These are phyloP conservation scores for Octomys mimax DNA, from an alignment of 2,797 vertebrate genomes.

Conservation along the genomic window DNA sequence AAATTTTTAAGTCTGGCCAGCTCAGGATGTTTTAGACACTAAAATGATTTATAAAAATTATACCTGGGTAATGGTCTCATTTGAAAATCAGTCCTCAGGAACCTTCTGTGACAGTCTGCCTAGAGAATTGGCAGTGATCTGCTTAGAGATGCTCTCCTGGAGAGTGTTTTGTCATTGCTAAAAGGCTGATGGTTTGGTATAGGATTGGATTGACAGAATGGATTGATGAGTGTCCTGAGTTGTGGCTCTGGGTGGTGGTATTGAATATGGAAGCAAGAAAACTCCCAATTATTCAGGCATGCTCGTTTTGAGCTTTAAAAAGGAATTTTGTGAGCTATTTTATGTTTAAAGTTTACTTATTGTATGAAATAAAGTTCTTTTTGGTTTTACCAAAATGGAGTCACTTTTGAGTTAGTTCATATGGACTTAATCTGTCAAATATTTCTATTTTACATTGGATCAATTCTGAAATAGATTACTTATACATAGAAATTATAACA, in stretches of 20 bases:
- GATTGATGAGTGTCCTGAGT: slow-evolving; percentile 81
- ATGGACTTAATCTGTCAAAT: slow-evolving; percentile 78
- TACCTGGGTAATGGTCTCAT: slow-evolving; percentile 83
- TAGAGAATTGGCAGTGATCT: slow-evolving; percentile 83
- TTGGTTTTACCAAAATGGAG: slow-evolving; percentile 76
- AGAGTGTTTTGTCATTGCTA: slow-evolving; percentile 82
- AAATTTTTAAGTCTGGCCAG: slow-evolving; percentile 75
- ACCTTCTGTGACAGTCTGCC: slow-evolving; percentile 85
- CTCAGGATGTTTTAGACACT: slow-evolving; percentile 75
- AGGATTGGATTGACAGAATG: slow-evolving; percentile 83
- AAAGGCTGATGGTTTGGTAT: slow-evolving; percentile 85
- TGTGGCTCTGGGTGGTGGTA: slow-evolving; percentile 83
- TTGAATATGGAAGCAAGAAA: slow-evolving; percentile 81
- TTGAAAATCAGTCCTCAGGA: slow-evolving; percentile 87
- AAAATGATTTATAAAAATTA: slow-evolving; percentile 78
- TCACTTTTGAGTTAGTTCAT: slow-evolving; percentile 82
- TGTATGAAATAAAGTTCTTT: slow-evolving; percentile 78
- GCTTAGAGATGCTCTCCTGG: slow-evolving; percentile 84
- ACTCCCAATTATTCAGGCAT: slow-evolving; percentile 64
- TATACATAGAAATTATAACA: slow-evolving; percentile 47
- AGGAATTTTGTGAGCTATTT: slow-evolving; percentile 78
- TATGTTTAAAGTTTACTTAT: slow-evolving; percentile 79
- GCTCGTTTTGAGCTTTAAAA: slow-evolving; percentile 81
- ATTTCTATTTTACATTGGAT: slow-evolving; percentile 86
- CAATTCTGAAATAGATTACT: slow-evolving; percentile 89